Evolutionary conservation across 2,888 invertebrate genomes (phyloP), one percentile per base, ranked within the genome.

Genomic region (Athalia circularis): DNA sequence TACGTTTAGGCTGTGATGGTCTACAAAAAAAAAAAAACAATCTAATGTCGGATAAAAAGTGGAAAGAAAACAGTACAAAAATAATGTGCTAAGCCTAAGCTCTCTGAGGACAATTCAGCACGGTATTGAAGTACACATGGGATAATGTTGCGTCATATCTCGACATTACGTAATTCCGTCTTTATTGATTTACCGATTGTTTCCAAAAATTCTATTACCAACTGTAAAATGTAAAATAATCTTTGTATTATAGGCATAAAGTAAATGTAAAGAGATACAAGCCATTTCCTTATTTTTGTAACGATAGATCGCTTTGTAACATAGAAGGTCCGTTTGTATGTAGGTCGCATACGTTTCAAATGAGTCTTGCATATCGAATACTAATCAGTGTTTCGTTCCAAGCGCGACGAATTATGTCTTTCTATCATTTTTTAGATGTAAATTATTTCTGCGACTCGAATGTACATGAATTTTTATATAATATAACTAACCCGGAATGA

Each of bases 1-100:
- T 59, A 45, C 57, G 11, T 72, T 72, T 72, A 72, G 72, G 72
- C 72, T 72, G 72, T 72, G 72, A 72, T 45, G 15, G 59, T 59
- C 72, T 45, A 57, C 6, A 29, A 29, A 29, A 29, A 29, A 29
- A 2, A 29, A 29, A 29, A 29, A 29, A 2, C 1, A 29, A 62
- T 62, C n/a, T 13, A 13, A 7, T 8, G 9, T 43, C 15, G 29
- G 8, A 15, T 3, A 45, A 45, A 65, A 11, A 52, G 43, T 9
- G 64, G 5, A 68, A 29, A 68, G 59, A 13, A 59, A 72, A 72
- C 59, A 72, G 72, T 72, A 72, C 72, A 72, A 72, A 72, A 59
- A 45, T 59, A 59, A 59, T 47, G 47, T 47, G 59, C 5, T 59
- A 13, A 59, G 43, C 4, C 62, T 45, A 72, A 45, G 72, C 72